A percentile compares a stretch with the other conserved stretches of the same genome.
Conservation (phyloP, 2,113 vertebrate genomes). For the Anas platyrhynchos region DNA sequence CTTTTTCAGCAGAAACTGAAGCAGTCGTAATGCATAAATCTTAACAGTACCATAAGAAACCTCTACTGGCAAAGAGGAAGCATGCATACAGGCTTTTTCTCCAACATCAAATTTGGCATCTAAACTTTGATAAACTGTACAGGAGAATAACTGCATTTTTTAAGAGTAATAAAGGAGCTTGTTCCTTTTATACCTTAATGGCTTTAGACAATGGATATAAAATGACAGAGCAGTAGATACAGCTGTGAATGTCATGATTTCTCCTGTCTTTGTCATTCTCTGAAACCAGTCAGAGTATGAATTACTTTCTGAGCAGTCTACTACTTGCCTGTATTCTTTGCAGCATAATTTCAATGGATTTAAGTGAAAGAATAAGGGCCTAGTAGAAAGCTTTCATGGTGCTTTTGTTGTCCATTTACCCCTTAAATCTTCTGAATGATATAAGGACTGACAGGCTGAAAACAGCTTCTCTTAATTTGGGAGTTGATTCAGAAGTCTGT, state of each 20-base stretch:
- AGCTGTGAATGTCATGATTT: neutral
- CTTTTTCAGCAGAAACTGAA: slow-evolving; percentile 13
- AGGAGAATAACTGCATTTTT: neutral
- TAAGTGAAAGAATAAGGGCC: neutral
- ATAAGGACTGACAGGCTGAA: neutral
- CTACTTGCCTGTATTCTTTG: neutral
- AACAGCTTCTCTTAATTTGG: neutral
- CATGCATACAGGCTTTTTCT: neutral
- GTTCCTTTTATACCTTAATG: neutral
- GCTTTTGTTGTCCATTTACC: neutral
- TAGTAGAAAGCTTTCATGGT: neutral
- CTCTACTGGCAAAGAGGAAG: neutral
- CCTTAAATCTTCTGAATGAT: neutral
- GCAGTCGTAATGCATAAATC: neutral
- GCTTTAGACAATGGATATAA: neutral
- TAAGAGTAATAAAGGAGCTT: neutral
- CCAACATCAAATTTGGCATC: neutral
- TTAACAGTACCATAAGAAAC: neutral
- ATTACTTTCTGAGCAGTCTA: neutral
- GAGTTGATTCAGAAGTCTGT: neutral
- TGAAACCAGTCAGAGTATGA: neutral
- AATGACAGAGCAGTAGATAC: neutral
- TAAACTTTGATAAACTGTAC: neutral
- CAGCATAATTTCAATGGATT: neutral
- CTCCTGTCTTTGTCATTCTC: neutral